Evolutionary conservation across 2,888 invertebrate species (phyloP), one percentile per base, ranked within the genome.

Genomic region (Scaptodrosophila latifasciaeformis): DNA sequence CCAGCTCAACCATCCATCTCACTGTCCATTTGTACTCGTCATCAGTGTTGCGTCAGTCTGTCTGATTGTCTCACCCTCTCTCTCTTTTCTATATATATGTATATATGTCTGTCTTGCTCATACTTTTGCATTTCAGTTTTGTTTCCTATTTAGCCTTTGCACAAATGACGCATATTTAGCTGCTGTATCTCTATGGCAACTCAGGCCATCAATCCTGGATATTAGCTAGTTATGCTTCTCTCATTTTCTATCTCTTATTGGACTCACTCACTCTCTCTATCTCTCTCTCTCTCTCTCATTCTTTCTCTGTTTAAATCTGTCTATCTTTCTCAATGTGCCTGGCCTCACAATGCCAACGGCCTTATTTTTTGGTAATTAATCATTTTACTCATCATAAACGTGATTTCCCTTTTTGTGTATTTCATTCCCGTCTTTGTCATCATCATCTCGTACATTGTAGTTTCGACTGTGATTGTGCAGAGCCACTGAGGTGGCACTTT

Each of bases 321-420:
- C 34, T 13, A 7, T 34, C 34, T 34, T 6, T 30, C 34, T 34
- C n/a, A n/a, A n/a, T n/a, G n/a, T n/a, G n/a, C n/a, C 13, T 31
- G n/a, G 67, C 60, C 65, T 54, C 35, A 47, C 62, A 59, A 59
- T 70, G 72, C 62, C 70, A 65, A 69, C 66, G 67, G 72, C 70
- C 82, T 82, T 82, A 82, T 82, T 82, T 75, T 80, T 82, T 79
- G 79, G 78, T 75, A 83, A 82, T 82, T 82, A 82, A 83, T 82
- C 82, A 82, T 82, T 76, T 71, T 77, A 65, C 72, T 82, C 82
- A 79, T 82, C 82, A 83, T 82, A 82, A 82, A 78, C 83, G 71
- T 72, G 74, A 78, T 75, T 82, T 77, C 67, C 58, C 65, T 44
- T 56, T 54, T 39, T 62, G 15, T 37, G 15, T 18, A 3, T 13